Evolutionary conservation across 2,113 vertebrate genomes (phyloP).

Genomic region (Chamaetylas fuelleborni): DNA sequence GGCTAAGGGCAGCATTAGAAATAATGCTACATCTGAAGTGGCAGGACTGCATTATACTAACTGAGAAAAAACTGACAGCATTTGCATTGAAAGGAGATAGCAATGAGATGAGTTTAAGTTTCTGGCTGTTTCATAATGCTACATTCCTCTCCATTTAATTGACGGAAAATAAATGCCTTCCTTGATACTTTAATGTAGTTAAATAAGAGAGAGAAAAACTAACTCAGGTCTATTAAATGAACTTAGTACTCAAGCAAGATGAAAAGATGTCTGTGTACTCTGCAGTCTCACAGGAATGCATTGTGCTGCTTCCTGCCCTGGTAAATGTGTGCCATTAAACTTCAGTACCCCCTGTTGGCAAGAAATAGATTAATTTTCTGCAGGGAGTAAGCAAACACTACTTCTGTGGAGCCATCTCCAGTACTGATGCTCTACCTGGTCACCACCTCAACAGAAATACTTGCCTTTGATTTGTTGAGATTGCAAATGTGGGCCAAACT

Average conservation of each 20-base stretch:
- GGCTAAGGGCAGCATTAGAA: neutral
- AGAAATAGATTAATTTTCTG: neutral
- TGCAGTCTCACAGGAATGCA: neutral
- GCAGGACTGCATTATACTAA: neutral
- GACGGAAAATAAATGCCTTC: neutral
- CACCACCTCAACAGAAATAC: neutral
- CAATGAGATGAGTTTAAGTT: neutral
- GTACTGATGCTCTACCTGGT: neutral
- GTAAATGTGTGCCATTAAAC: neutral
- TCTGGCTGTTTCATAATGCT: neutral
- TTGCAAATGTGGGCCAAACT: neutral
- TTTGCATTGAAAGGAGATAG: neutral
- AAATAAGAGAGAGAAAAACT: neutral
- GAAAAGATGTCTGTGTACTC: neutral
- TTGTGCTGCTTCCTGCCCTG: neutral
- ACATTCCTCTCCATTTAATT: neutral
- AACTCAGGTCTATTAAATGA: neutral
- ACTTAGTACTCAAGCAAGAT: neutral
- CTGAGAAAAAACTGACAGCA: neutral
- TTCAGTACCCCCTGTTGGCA: neutral
- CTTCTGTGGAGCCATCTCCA: neutral
- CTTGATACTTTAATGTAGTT: neutral
- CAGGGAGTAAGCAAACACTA: neutral
- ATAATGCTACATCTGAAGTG: neutral
- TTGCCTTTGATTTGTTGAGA: neutral